These are phyloP conservation scores for Drosophila punjabiensis DNA, from an alignment of 1,140 invertebrate species.

Conservation along the genomic window DNA sequence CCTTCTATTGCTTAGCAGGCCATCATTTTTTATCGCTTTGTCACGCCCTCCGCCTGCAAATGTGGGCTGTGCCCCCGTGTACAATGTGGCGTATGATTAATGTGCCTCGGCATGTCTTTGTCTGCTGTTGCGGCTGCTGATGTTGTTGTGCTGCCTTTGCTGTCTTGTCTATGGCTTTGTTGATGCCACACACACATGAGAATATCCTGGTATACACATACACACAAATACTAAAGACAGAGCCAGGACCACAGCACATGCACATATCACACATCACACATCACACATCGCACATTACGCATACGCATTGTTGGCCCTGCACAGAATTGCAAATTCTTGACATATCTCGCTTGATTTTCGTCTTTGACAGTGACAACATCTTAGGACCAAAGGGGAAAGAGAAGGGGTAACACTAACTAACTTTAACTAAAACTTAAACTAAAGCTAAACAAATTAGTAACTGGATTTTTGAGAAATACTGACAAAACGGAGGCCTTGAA, in stretches of 20 bases:
- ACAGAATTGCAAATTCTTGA: constrained; percentile 11
- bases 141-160: no score
- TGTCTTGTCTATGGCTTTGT: constrained; percentile 49
- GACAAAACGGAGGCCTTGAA: background rate
- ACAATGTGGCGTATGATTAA: constrained; percentile 80
- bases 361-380: constrained; percentile 28
- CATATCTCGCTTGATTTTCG: constrained; percentile 14
- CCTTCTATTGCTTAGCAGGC: constrained; percentile 1
- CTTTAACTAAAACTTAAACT: background rate
- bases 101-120: constrained; percentile 50
- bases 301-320: constrained; percentile 37
- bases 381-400: background rate
- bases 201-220: background rate
- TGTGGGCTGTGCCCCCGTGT: constrained; percentile 42
- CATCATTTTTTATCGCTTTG: constrained; percentile 75
- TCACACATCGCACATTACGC: constrained; percentile 24
- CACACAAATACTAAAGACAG: background rate
- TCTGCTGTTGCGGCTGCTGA: constrained; percentile 37
- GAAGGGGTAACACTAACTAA: rapidly evolving
- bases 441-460: background rate
- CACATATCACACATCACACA: constrained; percentile 17
- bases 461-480: background rate
- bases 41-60: constrained; percentile 33
- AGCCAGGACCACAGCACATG: background rate
- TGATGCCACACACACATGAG: constrained; percentile 5